phyloP scores from a whole-genome alignment of 2,797 vertebrate genomes.

The Cichlasoma orientale region DNA sequence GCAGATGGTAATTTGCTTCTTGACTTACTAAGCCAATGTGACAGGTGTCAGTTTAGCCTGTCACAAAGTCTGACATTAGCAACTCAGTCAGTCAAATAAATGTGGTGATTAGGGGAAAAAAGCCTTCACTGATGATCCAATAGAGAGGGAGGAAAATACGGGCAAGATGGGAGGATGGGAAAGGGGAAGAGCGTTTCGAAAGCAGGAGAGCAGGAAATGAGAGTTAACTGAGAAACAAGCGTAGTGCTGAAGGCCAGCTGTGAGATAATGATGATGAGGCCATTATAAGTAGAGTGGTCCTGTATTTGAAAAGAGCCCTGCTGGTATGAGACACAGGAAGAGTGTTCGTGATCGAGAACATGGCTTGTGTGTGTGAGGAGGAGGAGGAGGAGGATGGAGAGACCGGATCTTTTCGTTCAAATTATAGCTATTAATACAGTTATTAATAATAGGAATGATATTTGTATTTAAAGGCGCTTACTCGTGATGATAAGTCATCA shows the following conservation, averaged over 20 bases:
- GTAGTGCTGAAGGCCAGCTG: conserved; percentile 54
- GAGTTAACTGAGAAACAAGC: conserved; percentile 10
- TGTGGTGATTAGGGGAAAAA: neutral
- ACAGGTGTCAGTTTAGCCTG: neutral
- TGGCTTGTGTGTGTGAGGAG: neutral
- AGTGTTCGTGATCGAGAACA: neutral
- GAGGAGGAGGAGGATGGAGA: neutral
- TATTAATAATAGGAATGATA: neutral
- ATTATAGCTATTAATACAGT: neutral
- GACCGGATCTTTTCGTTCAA: neutral
- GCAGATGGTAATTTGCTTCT: neutral
- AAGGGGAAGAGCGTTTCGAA: neutral
- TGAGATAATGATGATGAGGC: conserved; percentile 56
- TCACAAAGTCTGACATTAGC: neutral
- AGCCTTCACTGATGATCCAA: neutral
- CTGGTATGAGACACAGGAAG: neutral
- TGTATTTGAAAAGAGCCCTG: conserved; percentile 30
- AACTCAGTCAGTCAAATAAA: neutral
- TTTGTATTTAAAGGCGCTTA: neutral
- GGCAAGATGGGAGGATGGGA: neutral
- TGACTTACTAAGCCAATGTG: neutral
- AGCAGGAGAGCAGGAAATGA: conserved; percentile 42
- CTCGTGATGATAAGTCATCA: neutral
- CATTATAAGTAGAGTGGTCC: conserved; percentile 38
- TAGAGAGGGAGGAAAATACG: neutral